A percentile compares a stretch with the other conserved stretches of the same genome.
Conservation (phyloP, 2,888 invertebrate species). For the Microdon myrmicae region DNA sequence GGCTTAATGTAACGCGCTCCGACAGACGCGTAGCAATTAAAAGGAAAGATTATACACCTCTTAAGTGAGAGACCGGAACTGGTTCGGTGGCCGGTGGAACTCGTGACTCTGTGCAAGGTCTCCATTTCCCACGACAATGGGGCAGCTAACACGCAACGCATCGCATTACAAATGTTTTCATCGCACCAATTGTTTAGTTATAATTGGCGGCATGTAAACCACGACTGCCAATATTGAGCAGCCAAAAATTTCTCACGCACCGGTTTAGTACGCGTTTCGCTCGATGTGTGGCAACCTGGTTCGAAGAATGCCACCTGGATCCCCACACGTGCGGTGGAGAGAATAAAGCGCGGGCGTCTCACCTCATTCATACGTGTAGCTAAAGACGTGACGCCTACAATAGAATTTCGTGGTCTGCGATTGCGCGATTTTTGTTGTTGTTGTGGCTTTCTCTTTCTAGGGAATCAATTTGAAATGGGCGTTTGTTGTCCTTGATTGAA, state of each 20-base stretch:
- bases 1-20: conserved; percentile 45
- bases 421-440: background rate
- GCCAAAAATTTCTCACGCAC: conserved; percentile 36
- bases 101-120: conserved; percentile 17
- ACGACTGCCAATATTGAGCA: background rate
- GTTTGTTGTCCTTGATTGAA: background rate
- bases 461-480: conserved; percentile 10
- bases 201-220: conserved; percentile 6
- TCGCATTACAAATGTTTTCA: conserved; percentile 17
- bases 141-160: conserved; percentile 32
- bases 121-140: conserved; percentile 41
- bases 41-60: conserved; percentile 46
- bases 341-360: background rate
- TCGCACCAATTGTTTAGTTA: conserved; percentile 33
- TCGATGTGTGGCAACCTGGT: conserved; percentile 5
- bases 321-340: conserved; percentile 6
- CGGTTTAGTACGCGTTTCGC: conserved; percentile 11
- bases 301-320: conserved; percentile 4
- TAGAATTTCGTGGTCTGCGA: background rate
- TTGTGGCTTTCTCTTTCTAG: no score
- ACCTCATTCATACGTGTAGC: conserved; percentile 1
- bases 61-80: conserved; percentile 40
- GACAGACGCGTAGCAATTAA: conserved; percentile 47
- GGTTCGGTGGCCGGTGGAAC: conserved; percentile 37
- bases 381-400: background rate